Conservation (phyloP, 2,113 vertebrate genomes). For the Rhagologus leucostigma region DNA sequence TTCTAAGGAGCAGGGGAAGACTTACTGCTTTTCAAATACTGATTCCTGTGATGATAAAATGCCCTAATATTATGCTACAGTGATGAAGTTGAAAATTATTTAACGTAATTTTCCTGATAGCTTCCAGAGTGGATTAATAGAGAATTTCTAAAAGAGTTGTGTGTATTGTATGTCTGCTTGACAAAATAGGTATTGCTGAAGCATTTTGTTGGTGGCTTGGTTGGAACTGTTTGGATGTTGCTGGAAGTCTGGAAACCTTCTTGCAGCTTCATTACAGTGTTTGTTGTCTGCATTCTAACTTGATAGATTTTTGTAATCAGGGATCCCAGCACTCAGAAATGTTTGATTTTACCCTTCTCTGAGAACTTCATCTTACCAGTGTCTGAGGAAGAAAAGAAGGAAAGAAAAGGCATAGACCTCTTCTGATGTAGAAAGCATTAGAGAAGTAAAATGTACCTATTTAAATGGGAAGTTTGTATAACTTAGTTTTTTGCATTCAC, state of each 20-base stretch:
- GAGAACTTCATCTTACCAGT: not conserved
- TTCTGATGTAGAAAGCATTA: not conserved
- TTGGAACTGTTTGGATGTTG: not conserved
- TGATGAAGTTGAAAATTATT: not conserved
- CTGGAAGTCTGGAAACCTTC: not conserved
- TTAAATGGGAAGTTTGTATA: not conserved
- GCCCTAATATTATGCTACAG: not conserved
- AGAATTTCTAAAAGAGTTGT: not conserved
- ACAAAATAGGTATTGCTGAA: not conserved
- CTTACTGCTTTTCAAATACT: not conserved
- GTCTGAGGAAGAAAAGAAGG: not conserved
- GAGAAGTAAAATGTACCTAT: not conserved
- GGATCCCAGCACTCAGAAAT: not conserved
- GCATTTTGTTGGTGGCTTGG: not conserved
- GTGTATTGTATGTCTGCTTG: not conserved
- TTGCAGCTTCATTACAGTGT: not conserved
- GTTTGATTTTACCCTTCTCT: not conserved
- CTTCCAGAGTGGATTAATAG: not conserved
- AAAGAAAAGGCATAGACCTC: not conserved
- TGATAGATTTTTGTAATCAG: not conserved
- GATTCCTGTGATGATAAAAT: not conserved
- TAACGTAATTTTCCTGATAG: not conserved
- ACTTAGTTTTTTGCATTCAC: not conserved
- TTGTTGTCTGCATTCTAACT: not conserved
- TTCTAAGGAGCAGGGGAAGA: not conserved